Conservation (phyloP, 2,113 vertebrate species). For the Eolophus roseicapilla region DNA sequence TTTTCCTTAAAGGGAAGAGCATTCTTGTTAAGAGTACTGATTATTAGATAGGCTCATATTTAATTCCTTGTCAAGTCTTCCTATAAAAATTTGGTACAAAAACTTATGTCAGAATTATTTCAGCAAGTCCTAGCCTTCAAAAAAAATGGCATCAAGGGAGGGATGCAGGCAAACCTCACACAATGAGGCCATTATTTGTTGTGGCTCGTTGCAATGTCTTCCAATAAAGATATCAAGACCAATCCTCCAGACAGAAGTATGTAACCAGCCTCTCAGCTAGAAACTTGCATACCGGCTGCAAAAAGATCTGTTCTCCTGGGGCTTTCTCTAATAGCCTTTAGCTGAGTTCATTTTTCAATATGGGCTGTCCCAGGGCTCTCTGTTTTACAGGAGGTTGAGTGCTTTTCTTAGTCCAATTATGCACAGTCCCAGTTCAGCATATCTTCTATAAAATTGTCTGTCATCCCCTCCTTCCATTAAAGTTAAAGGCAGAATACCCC, state of each 20-base stretch:
- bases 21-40: background rate
- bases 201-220: background rate
- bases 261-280: background rate
- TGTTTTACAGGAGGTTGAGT: background rate
- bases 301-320: background rate
- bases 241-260: background rate
- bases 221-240: background rate
- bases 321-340: background rate
- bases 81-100: background rate
- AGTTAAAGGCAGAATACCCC: background rate
- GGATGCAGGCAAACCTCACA: background rate
- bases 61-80: background rate
- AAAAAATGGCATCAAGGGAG: background rate
- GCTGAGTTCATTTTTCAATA: background rate
- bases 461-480: background rate
- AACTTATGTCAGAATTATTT: background rate
- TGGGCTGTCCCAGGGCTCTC: background rate
- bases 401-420: background rate
- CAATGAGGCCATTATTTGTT: background rate
- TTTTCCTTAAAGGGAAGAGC: background rate
- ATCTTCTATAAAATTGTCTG: background rate
- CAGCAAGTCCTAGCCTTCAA: background rate
- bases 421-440: background rate
- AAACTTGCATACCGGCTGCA: background rate
- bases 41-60: background rate